Conservation (phyloP, 2,888 invertebrate species). For the Hyppa rectilinea region DNA sequence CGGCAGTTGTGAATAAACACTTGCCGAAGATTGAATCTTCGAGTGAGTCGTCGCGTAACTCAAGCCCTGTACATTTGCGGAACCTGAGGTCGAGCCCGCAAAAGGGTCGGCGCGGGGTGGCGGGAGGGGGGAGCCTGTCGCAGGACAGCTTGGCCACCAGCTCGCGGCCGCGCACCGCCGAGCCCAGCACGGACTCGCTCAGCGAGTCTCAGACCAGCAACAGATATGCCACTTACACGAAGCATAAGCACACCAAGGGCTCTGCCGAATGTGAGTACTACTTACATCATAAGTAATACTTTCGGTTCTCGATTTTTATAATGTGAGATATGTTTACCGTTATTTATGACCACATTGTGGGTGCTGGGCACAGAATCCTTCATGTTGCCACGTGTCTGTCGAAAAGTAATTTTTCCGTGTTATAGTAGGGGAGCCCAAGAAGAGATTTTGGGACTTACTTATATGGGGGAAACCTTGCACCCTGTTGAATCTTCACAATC, state of each 20-base stretch:
- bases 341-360: background rate
- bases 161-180: slow-evolving; percentile 85
- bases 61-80: slow-evolving; percentile 91
- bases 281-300: slow-evolving; percentile 9
- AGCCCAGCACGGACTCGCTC: slow-evolving; percentile 87
- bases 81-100: slow-evolving; percentile 75
- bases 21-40: slow-evolving; percentile 89
- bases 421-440: no score
- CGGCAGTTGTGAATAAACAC: slow-evolving; percentile 79
- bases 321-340: background rate
- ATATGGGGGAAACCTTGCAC: no score
- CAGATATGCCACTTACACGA: slow-evolving; percentile 86
- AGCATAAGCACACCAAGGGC: slow-evolving; percentile 77
- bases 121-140: slow-evolving; percentile 82
- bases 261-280: slow-evolving; percentile 78
- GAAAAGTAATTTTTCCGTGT: no score
- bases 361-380: no score
- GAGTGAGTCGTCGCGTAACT: slow-evolving; percentile 93
- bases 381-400: no score
- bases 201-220: slow-evolving; percentile 82
- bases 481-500: no score
- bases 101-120: slow-evolving; percentile 77
- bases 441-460: no score
- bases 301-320: background rate
- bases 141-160: slow-evolving; percentile 88